These are phyloP conservation scores for Ashinkailepas kermadecensis DNA, from an alignment of 2,888 invertebrate genomes.

Conservation along the genomic window DNA sequence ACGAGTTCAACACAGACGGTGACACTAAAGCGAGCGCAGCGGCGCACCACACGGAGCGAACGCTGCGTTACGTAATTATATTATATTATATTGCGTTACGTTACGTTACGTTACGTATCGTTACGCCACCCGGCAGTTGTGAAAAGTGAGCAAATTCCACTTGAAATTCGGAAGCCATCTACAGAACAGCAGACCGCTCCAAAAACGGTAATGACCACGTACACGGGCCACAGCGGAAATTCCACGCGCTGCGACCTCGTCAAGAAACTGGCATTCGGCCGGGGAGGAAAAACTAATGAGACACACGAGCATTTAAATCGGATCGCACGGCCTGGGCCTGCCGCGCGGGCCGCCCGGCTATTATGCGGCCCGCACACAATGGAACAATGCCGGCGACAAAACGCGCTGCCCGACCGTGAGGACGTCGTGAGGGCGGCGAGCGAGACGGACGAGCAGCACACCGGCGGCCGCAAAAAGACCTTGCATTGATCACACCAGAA, in stretches of 20 bases:
- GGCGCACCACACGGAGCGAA: not conserved
- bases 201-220: too few species aligned
- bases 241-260: too few species aligned
- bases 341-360: not conserved
- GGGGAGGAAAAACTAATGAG: not conserved
- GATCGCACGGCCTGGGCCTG: not conserved
- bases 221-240: too few species aligned
- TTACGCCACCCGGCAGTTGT: too few species aligned
- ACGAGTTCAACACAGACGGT: too few species aligned
- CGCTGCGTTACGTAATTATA: too few species aligned
- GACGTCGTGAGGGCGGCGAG: not conserved
- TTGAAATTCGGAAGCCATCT: too few species aligned
- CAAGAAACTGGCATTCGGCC: not conserved
- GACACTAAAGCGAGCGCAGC: too few species aligned
- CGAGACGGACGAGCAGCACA: not conserved
- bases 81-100: too few species aligned
- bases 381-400: not conserved
- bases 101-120: too few species aligned
- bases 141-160: too few species aligned
- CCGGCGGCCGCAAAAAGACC: not conserved
- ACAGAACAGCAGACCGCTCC: too few species aligned
- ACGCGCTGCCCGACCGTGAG: not conserved
- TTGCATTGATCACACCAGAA: not conserved
- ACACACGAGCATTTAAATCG: not conserved
- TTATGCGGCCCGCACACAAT: not conserved